Conservation (phyloP, 2,888 invertebrate species). For the Lampropteryx suffumata region DNA sequence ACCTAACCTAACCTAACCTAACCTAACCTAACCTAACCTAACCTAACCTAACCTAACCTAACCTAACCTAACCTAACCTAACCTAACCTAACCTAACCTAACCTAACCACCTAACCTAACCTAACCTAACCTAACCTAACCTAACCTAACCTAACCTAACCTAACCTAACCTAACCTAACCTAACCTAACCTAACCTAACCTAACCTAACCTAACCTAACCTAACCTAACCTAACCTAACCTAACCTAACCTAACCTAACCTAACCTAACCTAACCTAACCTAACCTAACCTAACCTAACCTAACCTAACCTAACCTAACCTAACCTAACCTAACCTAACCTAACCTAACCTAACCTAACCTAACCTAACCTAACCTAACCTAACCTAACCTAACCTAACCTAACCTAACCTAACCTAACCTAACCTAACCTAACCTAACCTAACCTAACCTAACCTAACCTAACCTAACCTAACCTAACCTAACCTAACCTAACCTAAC, state of each 20-base stretch:
- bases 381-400: slow-evolving; percentile 1
- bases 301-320: slow-evolving; percentile 12
- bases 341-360: slow-evolving; percentile 19
- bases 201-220: slow-evolving; percentile 25
- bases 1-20: slow-evolving; percentile 23
- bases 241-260: slow-evolving; percentile 4
- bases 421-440: slow-evolving; percentile 1
- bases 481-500: slow-evolving; percentile 13
- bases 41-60: slow-evolving; percentile 18
- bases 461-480: slow-evolving; percentile 3
- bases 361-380: slow-evolving; percentile 27
- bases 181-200: slow-evolving; percentile 30
- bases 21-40: slow-evolving; percentile 20
- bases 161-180: slow-evolving; percentile 23
- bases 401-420: not conserved
- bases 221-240: slow-evolving; percentile 25
- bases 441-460: not conserved
- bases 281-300: slow-evolving; percentile 10
- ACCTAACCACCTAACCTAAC: too few relatives aligned
- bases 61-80: slow-evolving; percentile 29
- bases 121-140: slow-evolving; percentile 28
- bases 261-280: slow-evolving; percentile 13
- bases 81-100: slow-evolving; percentile 30
- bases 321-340: slow-evolving; percentile 11
- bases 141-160: slow-evolving; percentile 28